A percentile compares a stretch with the other conserved stretches of the same genome.
These are phyloP conservation scores for Biston betularia DNA, from an alignment of 2,888 invertebrate genomes.

Conservation along the genomic window DNA sequence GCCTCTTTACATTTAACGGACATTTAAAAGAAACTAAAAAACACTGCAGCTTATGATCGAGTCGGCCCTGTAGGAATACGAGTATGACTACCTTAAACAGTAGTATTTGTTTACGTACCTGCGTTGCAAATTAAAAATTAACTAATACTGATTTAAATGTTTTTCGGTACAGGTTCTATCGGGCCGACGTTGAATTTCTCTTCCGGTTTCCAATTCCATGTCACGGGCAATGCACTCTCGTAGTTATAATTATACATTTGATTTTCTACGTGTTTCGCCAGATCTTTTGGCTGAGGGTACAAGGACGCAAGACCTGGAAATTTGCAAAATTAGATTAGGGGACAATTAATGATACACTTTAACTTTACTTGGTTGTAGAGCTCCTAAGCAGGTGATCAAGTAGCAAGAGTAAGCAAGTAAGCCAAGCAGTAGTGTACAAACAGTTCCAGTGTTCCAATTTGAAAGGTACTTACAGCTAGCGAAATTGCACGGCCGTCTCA, in stretches of 20 bases:
- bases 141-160: conserved; percentile 68
- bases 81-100: neutral
- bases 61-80: neutral
- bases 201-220: conserved; percentile 88
- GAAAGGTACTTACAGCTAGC: no score
- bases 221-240: conserved; percentile 90
- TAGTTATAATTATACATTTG: conserved; percentile 93
- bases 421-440: no score
- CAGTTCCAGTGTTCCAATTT: no score
- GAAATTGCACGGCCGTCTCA: no score
- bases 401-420: no score
- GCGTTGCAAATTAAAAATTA: conserved; percentile 18
- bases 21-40: no score
- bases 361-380: no score
- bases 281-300: conserved; percentile 94
- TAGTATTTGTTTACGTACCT: conserved; percentile 8
- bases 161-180: conserved; percentile 79
- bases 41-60: neutral
- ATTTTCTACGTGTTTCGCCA: conserved; percentile 89
- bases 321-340: conserved; percentile 12
- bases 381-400: no score
- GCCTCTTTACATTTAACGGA: neutral
- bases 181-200: conserved; percentile 77
- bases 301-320: conserved; percentile 91
- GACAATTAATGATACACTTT: no score